phyloP scores from a whole-genome alignment of 2,113 vertebrate genomes.

The Conger conger region DNA sequence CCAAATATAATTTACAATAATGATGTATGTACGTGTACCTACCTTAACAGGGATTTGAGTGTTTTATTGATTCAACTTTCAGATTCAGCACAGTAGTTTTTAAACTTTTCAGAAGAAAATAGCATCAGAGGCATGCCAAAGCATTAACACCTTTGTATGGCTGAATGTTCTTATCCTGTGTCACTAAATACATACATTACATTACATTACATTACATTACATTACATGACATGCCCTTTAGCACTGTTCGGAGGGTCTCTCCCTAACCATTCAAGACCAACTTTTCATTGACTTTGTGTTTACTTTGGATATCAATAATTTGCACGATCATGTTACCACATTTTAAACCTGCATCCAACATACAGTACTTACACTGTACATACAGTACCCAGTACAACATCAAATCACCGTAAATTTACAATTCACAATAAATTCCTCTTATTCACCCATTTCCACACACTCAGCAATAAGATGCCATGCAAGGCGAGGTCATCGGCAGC shows the following conservation, averaged over 20 bases:
- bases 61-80: neutral
- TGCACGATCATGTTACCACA: neutral
- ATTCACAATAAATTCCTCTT: too few relatives aligned
- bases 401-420: too few relatives aligned
- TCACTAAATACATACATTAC: too few relatives aligned
- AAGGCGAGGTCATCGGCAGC: too few relatives aligned
- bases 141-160: constrained; percentile 28
- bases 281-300: constrained; percentile 25
- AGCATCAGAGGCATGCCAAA: neutral
- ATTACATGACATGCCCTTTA: constrained; percentile 22
- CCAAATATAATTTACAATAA: neutral
- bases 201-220: constrained; percentile 31
- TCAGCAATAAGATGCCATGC: too few relatives aligned
- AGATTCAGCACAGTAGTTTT: neutral
- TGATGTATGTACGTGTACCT: neutral
- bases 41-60: neutral
- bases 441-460: too few relatives aligned
- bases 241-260: neutral
- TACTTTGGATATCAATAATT: constrained; percentile 28
- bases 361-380: neutral
- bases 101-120: constrained; percentile 8
- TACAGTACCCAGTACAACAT: neutral
- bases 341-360: too few relatives aligned
- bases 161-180: constrained; percentile 26
- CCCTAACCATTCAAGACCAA: constrained; percentile 4